Evolutionary conservation across 2,888 invertebrate genomes (phyloP).

Genomic region (Scaptomyza cyrtandrae): DNA sequence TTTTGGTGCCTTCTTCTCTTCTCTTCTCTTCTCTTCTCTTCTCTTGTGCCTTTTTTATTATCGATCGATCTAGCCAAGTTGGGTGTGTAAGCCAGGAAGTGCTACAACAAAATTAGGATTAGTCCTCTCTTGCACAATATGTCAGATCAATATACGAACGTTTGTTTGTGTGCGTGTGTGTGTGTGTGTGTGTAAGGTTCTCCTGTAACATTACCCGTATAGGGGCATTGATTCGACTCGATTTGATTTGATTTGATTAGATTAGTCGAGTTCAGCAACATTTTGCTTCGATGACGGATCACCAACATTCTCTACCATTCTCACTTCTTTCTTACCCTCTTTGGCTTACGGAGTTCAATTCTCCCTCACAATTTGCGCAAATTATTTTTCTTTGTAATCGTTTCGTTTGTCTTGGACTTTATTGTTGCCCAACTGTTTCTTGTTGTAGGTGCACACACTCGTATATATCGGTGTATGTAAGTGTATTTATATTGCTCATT

Average conservation of each 20-base stretch:
- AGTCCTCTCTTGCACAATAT: slow-evolving; percentile 59
- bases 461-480: slow-evolving; percentile 24
- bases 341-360: slow-evolving; percentile 6
- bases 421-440: slow-evolving; percentile 65
- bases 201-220: slow-evolving; percentile 51
- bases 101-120: slow-evolving; percentile 63
- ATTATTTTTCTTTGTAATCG: slow-evolving; percentile 78
- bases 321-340: slow-evolving; percentile 17
- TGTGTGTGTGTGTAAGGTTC: not conserved
- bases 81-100: slow-evolving; percentile 77
- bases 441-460: slow-evolving; percentile 64
- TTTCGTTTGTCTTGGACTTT: slow-evolving; percentile 67
- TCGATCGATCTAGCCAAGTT: slow-evolving; percentile 60
- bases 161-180: not conserved
- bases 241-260: slow-evolving; percentile 58
- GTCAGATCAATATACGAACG: slow-evolving; percentile 6
- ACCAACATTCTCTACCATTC: slow-evolving; percentile 38
- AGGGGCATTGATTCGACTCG: slow-evolving; percentile 62
- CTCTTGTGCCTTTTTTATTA: slow-evolving; percentile 54
- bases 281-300: slow-evolving; percentile 74
- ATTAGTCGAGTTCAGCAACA: slow-evolving; percentile 61
- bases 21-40: slow-evolving; percentile 54
- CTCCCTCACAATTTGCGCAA: slow-evolving; percentile 67
- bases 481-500: slow-evolving; percentile 67
- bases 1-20: slow-evolving; percentile 44